Percentiles rank a stretch among this genome's conserved stretches.
Conservation (phyloP, 2,888 invertebrate species). For the Automeris io region DNA sequence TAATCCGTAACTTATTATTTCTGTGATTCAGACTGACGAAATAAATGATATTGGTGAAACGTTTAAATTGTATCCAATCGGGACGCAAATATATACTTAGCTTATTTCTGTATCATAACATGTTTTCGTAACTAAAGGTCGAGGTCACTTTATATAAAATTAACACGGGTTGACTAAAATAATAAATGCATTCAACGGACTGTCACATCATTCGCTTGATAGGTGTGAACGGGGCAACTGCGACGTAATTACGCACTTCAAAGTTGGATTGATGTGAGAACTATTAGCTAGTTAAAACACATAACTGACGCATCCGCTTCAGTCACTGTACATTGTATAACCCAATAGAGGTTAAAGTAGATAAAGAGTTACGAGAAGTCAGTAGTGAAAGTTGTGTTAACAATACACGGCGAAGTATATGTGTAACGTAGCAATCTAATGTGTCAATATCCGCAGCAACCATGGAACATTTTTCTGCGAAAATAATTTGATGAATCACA, state of each 20-base stretch:
- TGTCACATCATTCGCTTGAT: background rate
- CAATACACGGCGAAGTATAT: too few species aligned
- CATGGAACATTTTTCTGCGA: background rate
- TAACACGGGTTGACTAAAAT: background rate
- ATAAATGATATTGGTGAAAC: background rate
- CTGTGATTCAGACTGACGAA: background rate
- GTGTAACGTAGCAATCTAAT: too few species aligned
- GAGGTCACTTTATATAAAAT: background rate
- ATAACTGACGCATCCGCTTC: background rate
- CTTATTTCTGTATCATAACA: conserved; percentile 4
- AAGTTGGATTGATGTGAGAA: background rate
- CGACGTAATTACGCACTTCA: background rate
- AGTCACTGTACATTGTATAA: too few species aligned
- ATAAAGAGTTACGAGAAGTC: background rate
- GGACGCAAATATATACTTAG: conserved; percentile 1
- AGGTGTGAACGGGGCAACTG: background rate
- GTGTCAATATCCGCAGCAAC: background rate
- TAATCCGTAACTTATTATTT: background rate
- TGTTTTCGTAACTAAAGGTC: conserved; percentile 2
- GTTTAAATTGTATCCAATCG: background rate
- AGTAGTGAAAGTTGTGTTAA: background rate
- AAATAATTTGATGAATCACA: conserved; percentile 2
- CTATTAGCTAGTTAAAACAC: background rate
- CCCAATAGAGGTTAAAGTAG: background rate
- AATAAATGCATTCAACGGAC: background rate